phyloP scores from a whole-genome alignment of 2,888 invertebrate genomes.

The Alviniconcha strummeri region DNA sequence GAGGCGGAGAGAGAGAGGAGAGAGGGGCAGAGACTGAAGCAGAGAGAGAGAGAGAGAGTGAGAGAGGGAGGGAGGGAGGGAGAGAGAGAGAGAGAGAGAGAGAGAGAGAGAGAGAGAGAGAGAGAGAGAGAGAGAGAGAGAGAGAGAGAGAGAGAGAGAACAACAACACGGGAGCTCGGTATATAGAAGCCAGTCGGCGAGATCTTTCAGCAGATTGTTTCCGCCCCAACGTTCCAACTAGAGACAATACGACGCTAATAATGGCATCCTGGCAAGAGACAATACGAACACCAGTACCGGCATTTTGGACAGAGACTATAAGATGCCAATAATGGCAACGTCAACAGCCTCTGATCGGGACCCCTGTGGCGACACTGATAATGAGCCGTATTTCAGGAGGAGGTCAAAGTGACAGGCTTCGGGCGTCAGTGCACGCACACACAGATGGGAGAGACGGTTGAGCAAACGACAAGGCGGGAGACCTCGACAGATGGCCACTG shows the following conservation, averaged over 20 bases:
- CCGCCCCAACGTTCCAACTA: too few species aligned
- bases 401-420: not conserved
- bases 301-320: too few species aligned
- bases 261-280: too few species aligned
- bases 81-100: slow-evolving; percentile 13
- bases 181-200: too few species aligned
- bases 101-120: slow-evolving; percentile 8
- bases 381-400: not conserved
- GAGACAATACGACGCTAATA: too few species aligned
- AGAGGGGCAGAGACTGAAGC: not conserved
- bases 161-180: too few species aligned
- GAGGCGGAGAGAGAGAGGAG: not conserved
- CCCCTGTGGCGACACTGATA: too few species aligned
- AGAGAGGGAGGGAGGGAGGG: not conserved
- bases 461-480: not conserved
- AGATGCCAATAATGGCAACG: too few species aligned
- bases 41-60: not conserved
- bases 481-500: slow-evolving; percentile 19
- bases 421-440: slow-evolving; percentile 24
- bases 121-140: not conserved
- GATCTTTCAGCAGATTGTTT: too few species aligned
- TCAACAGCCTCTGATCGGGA: too few species aligned
- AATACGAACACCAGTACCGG: too few species aligned
- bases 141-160: slow-evolving; percentile 12
- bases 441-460: not conserved